These are phyloP conservation scores for Machimus atricapillus DNA, from an alignment of 2,888 invertebrate genomes.

Conservation along the genomic window DNA sequence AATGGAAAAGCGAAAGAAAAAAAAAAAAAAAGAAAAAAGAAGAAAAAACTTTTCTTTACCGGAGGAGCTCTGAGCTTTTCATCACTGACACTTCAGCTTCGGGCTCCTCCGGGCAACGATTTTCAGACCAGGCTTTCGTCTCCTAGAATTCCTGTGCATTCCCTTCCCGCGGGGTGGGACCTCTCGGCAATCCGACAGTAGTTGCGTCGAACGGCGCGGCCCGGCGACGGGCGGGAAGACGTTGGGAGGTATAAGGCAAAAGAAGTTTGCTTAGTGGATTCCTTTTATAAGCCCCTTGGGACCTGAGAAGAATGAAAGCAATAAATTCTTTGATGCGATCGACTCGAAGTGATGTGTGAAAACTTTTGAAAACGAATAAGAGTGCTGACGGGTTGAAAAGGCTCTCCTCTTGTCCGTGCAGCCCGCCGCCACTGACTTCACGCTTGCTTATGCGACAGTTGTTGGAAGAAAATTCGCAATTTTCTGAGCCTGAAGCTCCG, in stretches of 20 bases:
- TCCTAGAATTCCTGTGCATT: constrained; percentile 19
- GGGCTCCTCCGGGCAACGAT: not conserved
- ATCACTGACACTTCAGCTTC: constrained; percentile 3
- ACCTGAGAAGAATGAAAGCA: constrained; percentile 35
- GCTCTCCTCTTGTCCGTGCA: not conserved
- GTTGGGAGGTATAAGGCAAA: not conserved
- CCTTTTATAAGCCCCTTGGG: constrained; percentile 40
- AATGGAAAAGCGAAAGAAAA: constrained; percentile 25
- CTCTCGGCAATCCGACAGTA: not conserved
- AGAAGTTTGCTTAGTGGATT: constrained; percentile 40
- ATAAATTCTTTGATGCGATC: constrained; percentile 42
- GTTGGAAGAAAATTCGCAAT: constrained; percentile 13
- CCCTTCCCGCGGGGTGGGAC: not conserved
- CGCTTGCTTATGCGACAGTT: constrained; percentile 34
- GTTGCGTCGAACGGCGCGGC: not conserved
- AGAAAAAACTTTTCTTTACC: constrained; percentile 22
- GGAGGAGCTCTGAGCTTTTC: constrained; percentile 11
- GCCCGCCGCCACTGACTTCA: constrained; percentile 6
- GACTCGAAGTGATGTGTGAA: constrained; percentile 37
- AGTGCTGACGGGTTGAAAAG: constrained; percentile 39
- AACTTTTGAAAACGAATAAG: constrained; percentile 36
- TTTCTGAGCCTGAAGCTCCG: not conserved
- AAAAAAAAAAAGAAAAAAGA: no score
- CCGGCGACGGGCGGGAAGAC: no score
- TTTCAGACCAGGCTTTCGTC: not conserved